Percentiles rank a stretch among this genome's conserved stretches.
phyloP scores from a whole-genome alignment of 2,797 vertebrate species.

The Cynodonichthys magdalenae region DNA sequence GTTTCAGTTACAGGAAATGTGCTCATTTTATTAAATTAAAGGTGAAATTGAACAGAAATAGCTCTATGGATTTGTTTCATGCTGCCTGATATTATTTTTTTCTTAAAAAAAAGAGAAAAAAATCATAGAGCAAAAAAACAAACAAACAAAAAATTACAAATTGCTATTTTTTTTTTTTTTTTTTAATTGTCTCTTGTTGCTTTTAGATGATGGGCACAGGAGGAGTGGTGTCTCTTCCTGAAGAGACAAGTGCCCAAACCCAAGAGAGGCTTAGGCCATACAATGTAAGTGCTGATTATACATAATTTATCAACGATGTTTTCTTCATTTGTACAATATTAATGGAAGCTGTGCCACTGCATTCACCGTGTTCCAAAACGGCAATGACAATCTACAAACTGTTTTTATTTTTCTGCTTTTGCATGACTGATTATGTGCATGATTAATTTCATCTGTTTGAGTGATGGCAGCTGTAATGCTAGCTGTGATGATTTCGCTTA shows the following conservation, averaged over 20 bases:
- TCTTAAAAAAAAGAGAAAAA: too few relatives aligned
- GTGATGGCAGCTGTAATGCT: conserved; percentile 12
- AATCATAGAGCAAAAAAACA: too few relatives aligned
- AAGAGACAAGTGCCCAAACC: conserved; percentile 74
- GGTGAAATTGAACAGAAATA: conserved; percentile 11
- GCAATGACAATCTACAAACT: conserved; percentile 73
- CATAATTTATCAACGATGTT: conserved; percentile 77
- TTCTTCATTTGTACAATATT: conserved; percentile 80
- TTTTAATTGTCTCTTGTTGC: conserved; percentile 51
- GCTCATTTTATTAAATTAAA: conserved; percentile 32
- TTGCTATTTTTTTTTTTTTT: conserved; percentile 7
- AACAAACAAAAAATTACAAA: too few relatives aligned
- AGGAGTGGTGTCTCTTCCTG: conserved; percentile 75
- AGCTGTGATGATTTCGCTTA: too few relatives aligned
- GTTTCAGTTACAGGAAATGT: conserved; percentile 31
- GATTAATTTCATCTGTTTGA: conserved; percentile 41
- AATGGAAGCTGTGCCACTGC: conserved; percentile 64
- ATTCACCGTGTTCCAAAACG: conserved; percentile 59
- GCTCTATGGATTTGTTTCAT: conserved; percentile 3
- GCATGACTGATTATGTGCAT: conserved; percentile 57
- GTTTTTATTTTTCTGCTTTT: conserved; percentile 59
- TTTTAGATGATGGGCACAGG: conserved; percentile 80
- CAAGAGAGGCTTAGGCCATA: conserved; percentile 75
- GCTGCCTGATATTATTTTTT: neutral
- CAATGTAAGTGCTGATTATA: conserved; percentile 77